Base-by-base conservation (phyloP, 2,113 vertebrate genomes). In the Syngnathus typhle region DNA sequence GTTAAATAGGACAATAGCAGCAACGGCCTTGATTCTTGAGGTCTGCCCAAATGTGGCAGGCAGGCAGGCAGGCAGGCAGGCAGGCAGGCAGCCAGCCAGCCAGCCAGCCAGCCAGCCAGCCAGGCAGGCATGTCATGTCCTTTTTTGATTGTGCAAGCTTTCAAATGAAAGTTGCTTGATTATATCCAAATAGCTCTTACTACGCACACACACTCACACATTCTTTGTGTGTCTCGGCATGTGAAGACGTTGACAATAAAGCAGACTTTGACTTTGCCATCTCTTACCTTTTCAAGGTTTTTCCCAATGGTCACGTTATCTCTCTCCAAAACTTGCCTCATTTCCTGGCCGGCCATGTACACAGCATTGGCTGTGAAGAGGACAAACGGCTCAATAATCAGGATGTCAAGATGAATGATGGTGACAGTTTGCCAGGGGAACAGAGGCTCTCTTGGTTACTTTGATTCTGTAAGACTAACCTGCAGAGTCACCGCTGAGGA, bases 331-430 rank as follows among this genome's bases (percentile, higher is more conserved):
- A 99, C 90, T 11, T 83, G 79, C 77, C 83, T 88, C 97, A 98
- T 98, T 87, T 99, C 97, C 79, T 99, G 95, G 75, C 92, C 88
- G 7, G 90, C 95, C 90, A 99, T 91, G 72, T 98, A 98, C 87
- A 94, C 90, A 39, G 84, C 88, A 60, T 98, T 98, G 21, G 89
- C 97, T 99, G 84, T 3, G 74, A 81, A 70, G 21, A 4, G 13
- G 44, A 16, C 27, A 32, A 32, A 32, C 3, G 27, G 27, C 3
- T 32, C 3, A 32, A 3, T 32, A 32, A 32, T 32, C 27, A 32
- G 3, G 27, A 47, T 16, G 15, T 46, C 15, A 15, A 47, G 15
- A 32, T 32, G 27, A 32, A 32, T 32, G 27, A 32, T 32, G 2
- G 27, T 32, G 27, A 32, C 27, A 32, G 27, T 32, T 32, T 32